These are phyloP conservation scores for Nemoura dubitans DNA, from an alignment of 2,888 invertebrate species.

Conservation along the genomic window DNA sequence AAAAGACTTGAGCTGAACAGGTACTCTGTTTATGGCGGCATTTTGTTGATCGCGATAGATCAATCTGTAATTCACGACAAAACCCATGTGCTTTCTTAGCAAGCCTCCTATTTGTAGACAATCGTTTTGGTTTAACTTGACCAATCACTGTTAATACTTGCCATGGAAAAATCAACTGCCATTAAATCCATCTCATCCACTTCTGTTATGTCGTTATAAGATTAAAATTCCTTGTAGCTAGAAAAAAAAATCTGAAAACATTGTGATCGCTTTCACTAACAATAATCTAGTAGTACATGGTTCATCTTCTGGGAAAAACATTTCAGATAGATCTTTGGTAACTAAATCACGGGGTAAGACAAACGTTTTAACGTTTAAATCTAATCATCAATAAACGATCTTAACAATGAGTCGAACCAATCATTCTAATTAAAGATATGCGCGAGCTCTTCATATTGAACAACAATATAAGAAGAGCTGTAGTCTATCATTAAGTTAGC, in stretches of 20 bases:
- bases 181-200: neutral
- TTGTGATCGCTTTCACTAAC: neutral
- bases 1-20: no score
- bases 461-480: conserved; percentile 24
- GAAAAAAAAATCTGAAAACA: neutral
- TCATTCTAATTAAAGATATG: conserved; percentile 43
- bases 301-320: conserved; percentile 38
- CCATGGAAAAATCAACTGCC: neutral
- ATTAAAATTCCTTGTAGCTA: neutral
- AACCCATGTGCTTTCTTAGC: neutral
- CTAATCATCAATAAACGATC: conserved; percentile 43
- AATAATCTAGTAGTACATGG: conserved; percentile 9
- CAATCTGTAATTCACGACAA: no score
- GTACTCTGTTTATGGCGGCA: no score
- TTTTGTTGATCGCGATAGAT: no score
- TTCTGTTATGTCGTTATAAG: neutral
- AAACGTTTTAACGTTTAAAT: conserved; percentile 43
- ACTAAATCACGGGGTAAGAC: conserved; percentile 41
- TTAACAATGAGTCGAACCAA: conserved; percentile 42
- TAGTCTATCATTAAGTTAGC: conserved; percentile 39
- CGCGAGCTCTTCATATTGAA: conserved; percentile 29
- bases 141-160: neutral
- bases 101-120: neutral
- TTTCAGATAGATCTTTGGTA: conserved; percentile 38
- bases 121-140: neutral